Percentiles rank a stretch among this genome's conserved stretches.
These are phyloP conservation scores for Charadrius vociferus DNA, from an alignment of 2,113 vertebrate genomes.

Conservation along the genomic window DNA sequence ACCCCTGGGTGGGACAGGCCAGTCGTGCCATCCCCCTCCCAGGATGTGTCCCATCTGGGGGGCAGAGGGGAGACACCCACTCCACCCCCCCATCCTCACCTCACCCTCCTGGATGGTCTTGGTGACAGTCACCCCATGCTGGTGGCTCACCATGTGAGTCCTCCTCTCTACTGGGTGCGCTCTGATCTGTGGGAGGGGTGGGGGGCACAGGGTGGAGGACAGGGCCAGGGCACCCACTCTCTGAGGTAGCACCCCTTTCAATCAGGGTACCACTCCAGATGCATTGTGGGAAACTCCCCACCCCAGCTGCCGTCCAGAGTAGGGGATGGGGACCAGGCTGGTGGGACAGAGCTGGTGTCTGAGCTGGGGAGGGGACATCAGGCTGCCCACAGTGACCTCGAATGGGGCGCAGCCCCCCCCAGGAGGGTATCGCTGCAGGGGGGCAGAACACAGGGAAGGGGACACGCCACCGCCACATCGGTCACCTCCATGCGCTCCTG, in stretches of 20 bases:
- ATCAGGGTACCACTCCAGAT: fast-evolving
- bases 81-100: constrained; percentile 67
- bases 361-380: not conserved
- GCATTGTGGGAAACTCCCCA: not conserved
- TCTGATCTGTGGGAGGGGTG: constrained; percentile 67
- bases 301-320: not conserved
- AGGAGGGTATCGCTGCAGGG: not conserved
- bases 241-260: not conserved
- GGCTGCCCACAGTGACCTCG: not conserved
- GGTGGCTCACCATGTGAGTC: constrained; percentile 72
- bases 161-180: constrained; percentile 76
- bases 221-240: not conserved
- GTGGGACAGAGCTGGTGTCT: not conserved
- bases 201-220: not conserved
- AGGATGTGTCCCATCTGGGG: not conserved
- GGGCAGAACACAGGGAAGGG: not conserved
- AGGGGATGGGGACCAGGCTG: not conserved
- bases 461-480: not conserved
- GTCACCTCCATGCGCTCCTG: constrained; percentile 34
- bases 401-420: not conserved
- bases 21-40: not conserved
- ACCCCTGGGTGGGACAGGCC: not conserved
- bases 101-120: constrained; percentile 78
- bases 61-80: not conserved
- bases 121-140: constrained; percentile 73